Percentiles rank a stretch among this genome's conserved stretches.
phyloP scores from a whole-genome alignment of 2,797 vertebrate genomes.

The Malacoctenus gilli region DNA sequence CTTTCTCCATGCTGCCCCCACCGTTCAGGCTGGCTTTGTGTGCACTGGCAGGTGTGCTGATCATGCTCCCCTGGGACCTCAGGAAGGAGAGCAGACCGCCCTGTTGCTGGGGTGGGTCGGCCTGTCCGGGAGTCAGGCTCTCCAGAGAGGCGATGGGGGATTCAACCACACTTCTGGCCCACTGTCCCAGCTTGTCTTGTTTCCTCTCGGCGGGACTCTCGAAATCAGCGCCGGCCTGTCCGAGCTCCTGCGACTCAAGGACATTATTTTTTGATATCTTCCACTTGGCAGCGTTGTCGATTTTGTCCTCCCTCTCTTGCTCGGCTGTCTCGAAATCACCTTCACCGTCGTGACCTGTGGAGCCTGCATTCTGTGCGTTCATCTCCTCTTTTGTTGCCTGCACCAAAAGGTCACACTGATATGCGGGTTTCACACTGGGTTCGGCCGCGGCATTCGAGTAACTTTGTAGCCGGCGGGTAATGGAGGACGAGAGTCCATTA shows the following conservation, averaged over 20 bases:
- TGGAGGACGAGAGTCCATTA: constrained; percentile 69
- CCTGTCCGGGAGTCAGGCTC: constrained; percentile 84
- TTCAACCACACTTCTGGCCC: constrained; percentile 55
- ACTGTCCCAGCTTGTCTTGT: constrained; percentile 48
- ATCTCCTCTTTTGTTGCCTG: constrained; percentile 80
- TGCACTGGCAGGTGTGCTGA: constrained; percentile 83
- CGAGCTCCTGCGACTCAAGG: constrained; percentile 70
- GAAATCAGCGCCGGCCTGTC: constrained; percentile 67
- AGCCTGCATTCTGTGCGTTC: constrained; percentile 38
- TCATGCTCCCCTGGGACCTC: constrained; percentile 84
- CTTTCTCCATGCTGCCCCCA: constrained; percentile 87
- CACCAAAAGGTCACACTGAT: constrained; percentile 84
- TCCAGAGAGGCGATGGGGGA: constrained; percentile 76
- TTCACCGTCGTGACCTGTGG: constrained; percentile 46
- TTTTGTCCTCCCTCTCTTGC: constrained; percentile 74
- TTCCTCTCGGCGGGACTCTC: constrained; percentile 77
- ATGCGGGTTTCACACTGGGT: constrained; percentile 50
- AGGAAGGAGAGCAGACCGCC: constrained; percentile 91
- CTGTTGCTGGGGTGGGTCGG: constrained; percentile 86
- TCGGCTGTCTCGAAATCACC: constrained; percentile 51
- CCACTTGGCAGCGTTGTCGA: constrained; percentile 69
- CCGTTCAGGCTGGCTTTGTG: constrained; percentile 82
- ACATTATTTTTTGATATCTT: constrained; percentile 54
- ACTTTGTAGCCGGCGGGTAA: constrained; percentile 57
- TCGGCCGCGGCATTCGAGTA: constrained; percentile 57